phyloP scores from a whole-genome alignment of 2,888 invertebrate genomes.

The Cantharis flavilabris region DNA sequence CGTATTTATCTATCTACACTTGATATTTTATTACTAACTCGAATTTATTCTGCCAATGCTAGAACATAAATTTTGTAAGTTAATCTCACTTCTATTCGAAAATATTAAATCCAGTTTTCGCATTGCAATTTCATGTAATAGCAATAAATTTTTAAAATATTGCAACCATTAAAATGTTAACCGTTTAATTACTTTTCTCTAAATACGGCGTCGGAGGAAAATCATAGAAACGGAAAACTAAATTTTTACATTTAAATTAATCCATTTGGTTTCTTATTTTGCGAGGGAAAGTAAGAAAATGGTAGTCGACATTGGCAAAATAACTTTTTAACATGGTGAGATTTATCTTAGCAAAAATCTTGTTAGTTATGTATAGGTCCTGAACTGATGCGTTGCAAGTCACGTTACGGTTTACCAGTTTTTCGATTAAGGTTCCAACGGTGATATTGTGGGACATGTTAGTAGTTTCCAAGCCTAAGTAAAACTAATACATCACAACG shows the following conservation, averaged over 20 bases:
- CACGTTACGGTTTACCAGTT: constrained; percentile 60
- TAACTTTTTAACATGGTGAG: constrained; percentile 45
- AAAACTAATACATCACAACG: constrained; percentile 2
- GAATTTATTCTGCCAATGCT: constrained; percentile 20
- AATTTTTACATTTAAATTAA: no score
- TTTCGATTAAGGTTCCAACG: constrained; percentile 60
- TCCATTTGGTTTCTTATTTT: not conserved
- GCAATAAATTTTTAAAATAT: not conserved
- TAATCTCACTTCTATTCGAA: constrained; percentile 22
- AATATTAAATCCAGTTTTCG: constrained; percentile 11
- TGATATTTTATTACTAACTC: constrained; percentile 25
- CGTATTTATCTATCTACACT: constrained; percentile 16
- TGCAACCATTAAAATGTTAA: not conserved
- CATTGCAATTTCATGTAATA: not conserved
- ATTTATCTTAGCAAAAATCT: constrained; percentile 55
- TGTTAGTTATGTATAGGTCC: constrained; percentile 68
- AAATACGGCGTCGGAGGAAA: no score
- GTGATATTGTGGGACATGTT: constrained; percentile 61
- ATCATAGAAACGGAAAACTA: no score
- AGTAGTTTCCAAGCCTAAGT: constrained; percentile 62
- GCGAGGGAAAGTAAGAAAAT: not conserved
- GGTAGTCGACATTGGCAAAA: not conserved
- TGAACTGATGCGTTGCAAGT: constrained; percentile 72
- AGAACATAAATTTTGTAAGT: constrained; percentile 19
- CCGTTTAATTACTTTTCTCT: not conserved